A percentile compares a stretch with the other conserved stretches of the same genome.
These are phyloP conservation scores for Chloroceryle amazona DNA, from an alignment of 2,797 vertebrate species.

Conservation along the genomic window DNA sequence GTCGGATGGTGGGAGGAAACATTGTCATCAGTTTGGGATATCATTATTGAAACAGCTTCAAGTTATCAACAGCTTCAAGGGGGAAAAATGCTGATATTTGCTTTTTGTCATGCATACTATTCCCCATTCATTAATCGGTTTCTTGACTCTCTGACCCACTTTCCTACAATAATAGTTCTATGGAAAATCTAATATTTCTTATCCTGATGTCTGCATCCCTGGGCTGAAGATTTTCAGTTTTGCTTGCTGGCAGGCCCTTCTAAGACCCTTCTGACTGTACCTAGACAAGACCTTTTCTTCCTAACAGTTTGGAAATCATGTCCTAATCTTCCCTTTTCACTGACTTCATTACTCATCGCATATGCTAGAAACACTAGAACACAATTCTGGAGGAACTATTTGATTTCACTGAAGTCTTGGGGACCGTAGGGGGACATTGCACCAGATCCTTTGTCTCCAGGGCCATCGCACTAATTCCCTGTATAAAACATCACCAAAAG, in stretches of 20 bases:
- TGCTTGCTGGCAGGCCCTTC: conserved; percentile 22
- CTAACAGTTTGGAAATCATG: background rate
- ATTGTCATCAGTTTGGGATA: conserved; percentile 69
- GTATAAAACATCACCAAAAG: background rate
- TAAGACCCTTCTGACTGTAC: background rate
- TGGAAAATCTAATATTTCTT: conserved; percentile 77
- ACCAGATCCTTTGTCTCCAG: background rate
- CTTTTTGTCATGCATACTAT: conserved; percentile 72
- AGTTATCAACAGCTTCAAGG: conserved; percentile 68
- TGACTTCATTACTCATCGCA: background rate
- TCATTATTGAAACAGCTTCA: conserved; percentile 83
- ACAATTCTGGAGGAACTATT: background rate
- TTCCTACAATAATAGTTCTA: conserved; percentile 80
- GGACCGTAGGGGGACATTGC: background rate
- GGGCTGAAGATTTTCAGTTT: conserved; percentile 41
- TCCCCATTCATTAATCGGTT: conserved; percentile 76
- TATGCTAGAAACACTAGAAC: background rate
- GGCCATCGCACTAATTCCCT: background rate
- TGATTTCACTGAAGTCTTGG: background rate
- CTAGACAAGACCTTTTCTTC: background rate
- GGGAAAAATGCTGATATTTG: conserved; percentile 72
- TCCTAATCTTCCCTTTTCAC: background rate
- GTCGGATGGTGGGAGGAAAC: conserved; percentile 55
- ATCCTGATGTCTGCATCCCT: conserved; percentile 34
- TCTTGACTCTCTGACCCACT: conserved; percentile 78